Evolutionary conservation across 1,140 invertebrate species (phyloP), one percentile per base, ranked within the genome.

Genomic region (Apolygus lucorum): DNA sequence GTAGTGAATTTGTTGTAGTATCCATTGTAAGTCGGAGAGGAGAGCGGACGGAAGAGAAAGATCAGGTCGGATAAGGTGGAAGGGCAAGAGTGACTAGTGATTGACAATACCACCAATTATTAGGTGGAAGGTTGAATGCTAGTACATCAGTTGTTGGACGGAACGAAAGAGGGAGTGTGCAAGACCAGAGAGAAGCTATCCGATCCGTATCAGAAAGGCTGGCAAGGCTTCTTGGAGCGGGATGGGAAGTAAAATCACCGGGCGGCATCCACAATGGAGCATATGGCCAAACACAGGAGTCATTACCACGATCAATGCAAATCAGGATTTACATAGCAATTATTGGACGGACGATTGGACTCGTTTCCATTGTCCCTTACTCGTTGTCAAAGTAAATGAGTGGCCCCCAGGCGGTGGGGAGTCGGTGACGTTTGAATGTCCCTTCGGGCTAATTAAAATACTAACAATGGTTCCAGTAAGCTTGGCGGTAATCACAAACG

Each of bases 51-150:
- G 54, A 59, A 21, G 54, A 17, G 22, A 11, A 22, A 59, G 54
- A 59, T 59, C 54, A 4, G 54, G 11, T 4, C 22, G 22, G 22
- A 59, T 13, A 24, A 59, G 22, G 54, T 11, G 54, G 54, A 59
- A 59, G 8, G 54, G 54, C 22, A 42, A 59, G 54, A 59, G 54
- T 59, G 54, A 59, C 54, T 59, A 24, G 54, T 59, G 54, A 59
- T 59, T 59, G 54, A 59, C 54, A 59, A 59, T 59, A 59, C 54
- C 54, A 59, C 54, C 54, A 59, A 59, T 59, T 59, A 59, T 59
- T 59, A 59, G 54, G 54, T 59, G 54, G 54, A 59, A 59, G 54
- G 54, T 59, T 59, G 54, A 59, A 22, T 21, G 54, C 54, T 59
- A 59, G 54, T 59, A 59, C 54, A 59, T 59, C 54, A 59, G 54